These are phyloP conservation scores for Tenebrio molitor DNA, from an alignment of 1,140 invertebrate genomes.

Conservation along the genomic window DNA sequence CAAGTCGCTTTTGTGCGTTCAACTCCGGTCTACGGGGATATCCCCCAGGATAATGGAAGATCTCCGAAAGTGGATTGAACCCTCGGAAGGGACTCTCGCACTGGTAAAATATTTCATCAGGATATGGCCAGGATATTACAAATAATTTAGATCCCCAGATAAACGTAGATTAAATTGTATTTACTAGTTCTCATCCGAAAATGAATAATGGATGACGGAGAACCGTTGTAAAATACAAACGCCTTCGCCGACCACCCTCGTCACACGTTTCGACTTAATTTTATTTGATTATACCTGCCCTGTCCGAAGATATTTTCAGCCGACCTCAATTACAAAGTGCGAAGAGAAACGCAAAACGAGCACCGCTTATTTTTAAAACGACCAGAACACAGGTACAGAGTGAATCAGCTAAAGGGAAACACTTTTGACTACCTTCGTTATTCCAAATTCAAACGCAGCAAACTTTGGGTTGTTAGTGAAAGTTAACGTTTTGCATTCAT, in stretches of 20 bases:
- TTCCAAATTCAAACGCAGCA: too few relatives aligned
- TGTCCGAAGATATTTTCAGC: slow-evolving; percentile 11
- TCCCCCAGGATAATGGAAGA: slow-evolving; percentile 46
- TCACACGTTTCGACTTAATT: slow-evolving; percentile 18
- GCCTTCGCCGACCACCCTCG: slow-evolving; percentile 18
- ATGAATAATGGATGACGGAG: slow-evolving; percentile 23
- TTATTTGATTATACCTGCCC: slow-evolving; percentile 21
- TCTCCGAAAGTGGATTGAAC: slow-evolving; percentile 46
- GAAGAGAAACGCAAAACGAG: too few relatives aligned
- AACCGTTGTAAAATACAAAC: slow-evolving; percentile 12
- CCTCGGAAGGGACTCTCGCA: slow-evolving; percentile 29
- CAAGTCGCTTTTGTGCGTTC: slow-evolving; percentile 46
- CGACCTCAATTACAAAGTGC: too few relatives aligned
- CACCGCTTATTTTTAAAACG: too few relatives aligned
- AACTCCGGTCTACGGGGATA: slow-evolving; percentile 44
- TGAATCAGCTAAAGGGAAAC: too few relatives aligned
- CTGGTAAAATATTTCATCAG: slow-evolving; percentile 46
- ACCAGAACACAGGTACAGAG: too few relatives aligned
- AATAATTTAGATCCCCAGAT: slow-evolving; percentile 42
- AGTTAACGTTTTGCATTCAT: too few relatives aligned
- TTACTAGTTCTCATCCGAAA: slow-evolving; percentile 25
- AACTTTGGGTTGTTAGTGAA: too few relatives aligned
- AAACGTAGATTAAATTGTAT: slow-evolving; percentile 46
- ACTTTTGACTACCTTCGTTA: too few relatives aligned
- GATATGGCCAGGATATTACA: slow-evolving; percentile 40